Evolutionary conservation across 2,888 invertebrate genomes (phyloP).

Genomic region (Tineola bisselliella): DNA sequence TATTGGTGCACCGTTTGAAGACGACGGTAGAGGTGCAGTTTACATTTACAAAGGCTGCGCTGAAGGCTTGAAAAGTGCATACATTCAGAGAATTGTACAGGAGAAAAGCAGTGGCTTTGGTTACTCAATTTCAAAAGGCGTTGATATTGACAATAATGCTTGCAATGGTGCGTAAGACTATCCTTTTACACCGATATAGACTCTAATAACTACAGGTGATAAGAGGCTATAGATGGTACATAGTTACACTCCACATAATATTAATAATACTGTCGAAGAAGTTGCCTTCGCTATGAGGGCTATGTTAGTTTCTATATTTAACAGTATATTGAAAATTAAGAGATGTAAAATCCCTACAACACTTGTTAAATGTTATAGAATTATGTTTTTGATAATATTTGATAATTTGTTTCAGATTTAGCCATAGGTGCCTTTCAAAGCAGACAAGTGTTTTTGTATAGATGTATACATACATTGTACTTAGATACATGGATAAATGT

Average conservation of each 20-base stretch:
- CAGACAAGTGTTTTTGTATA: conserved; percentile 62
- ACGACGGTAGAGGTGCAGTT: conserved; percentile 65
- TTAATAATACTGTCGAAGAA: no score
- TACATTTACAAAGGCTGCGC: conserved; percentile 70
- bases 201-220: no score
- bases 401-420: conserved; percentile 62
- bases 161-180: conserved; percentile 65
- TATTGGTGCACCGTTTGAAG: conserved; percentile 73
- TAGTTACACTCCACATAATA: no score
- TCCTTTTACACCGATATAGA: no score
- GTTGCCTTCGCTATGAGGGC: no score
- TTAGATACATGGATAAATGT: conserved; percentile 36
- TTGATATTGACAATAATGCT: conserved; percentile 69
- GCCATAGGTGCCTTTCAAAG: conserved; percentile 70
- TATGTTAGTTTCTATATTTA: no score
- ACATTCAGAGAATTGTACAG: conserved; percentile 61
- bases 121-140: conserved; percentile 66
- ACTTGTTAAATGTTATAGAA: no score
- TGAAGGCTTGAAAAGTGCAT: conserved; percentile 45
- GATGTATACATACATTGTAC: conserved; percentile 45
- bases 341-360: no score
- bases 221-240: no score
- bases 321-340: no score
- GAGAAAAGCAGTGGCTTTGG: conserved; percentile 66
- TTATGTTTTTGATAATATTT: no score